Evolutionary conservation across 2,113 vertebrate genomes (phyloP).

Genomic region (Glaucidium brasilianum): DNA sequence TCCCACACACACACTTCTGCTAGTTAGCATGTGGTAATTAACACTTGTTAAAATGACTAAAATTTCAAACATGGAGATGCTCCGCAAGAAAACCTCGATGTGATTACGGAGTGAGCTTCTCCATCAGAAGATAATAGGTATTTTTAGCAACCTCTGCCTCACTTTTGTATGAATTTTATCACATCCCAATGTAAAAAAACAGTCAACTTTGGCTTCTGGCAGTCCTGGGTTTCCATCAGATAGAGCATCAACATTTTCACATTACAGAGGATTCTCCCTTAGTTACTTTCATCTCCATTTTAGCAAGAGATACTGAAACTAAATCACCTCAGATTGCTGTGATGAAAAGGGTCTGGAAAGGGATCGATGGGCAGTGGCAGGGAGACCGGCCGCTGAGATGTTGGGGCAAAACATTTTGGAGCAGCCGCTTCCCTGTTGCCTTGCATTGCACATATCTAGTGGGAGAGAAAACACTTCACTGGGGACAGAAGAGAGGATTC

Average conservation of each 20-base stretch:
- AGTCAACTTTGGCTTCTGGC: not conserved
- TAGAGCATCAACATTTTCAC: not conserved
- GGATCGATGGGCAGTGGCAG: not conserved
- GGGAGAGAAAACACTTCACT: not conserved
- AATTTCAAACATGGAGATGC: conserved; percentile 11
- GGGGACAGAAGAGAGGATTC: not conserved
- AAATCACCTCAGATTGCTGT: not conserved
- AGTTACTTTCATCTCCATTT: not conserved
- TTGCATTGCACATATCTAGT: not conserved
- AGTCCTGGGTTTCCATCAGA: not conserved
- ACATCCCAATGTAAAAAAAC: not conserved
- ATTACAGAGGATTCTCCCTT: not conserved
- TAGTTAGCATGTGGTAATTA: conserved; percentile 51
- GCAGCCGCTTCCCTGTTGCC: not conserved
- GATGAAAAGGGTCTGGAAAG: not conserved
- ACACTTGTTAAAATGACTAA: conserved; percentile 44
- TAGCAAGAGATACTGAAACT: not conserved
- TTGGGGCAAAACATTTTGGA: not conserved
- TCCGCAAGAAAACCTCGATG: not conserved
- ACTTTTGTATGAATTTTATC: conserved; percentile 9
- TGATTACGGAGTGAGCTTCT: conserved; percentile 3
- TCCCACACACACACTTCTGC: not conserved
- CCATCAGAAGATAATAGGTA: not conserved
- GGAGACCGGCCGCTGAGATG: not conserved
- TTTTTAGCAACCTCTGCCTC: not conserved